Evolutionary conservation across 2,888 invertebrate genomes (phyloP).

Genomic region (Drosophila kuntzei): DNA sequence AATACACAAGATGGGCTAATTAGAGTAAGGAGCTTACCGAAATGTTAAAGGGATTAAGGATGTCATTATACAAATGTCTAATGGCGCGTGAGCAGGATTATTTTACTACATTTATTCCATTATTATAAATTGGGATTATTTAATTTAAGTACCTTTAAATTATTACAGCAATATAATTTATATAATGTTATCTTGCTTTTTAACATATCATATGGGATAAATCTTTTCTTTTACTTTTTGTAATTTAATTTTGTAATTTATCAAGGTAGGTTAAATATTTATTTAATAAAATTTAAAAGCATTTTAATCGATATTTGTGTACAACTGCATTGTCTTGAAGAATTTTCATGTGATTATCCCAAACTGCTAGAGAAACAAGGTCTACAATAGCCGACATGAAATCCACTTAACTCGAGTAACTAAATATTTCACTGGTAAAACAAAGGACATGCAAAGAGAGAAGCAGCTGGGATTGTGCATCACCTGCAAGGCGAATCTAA

Average conservation of each 20-base stretch:
- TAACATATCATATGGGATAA: too few relatives aligned
- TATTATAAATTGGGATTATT: background rate
- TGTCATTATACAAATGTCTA: too few relatives aligned
- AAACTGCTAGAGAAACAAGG: slow-evolving; percentile 27
- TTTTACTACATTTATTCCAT: slow-evolving; percentile 4
- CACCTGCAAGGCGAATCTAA: slow-evolving; percentile 54
- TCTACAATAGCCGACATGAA: slow-evolving; percentile 47
- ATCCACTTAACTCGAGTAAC: slow-evolving; percentile 64
- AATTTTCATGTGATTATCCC: slow-evolving; percentile 18
- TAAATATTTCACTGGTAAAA: slow-evolving; percentile 51
- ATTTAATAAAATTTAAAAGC: background rate
- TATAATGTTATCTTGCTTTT: too few relatives aligned
- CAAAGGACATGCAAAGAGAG: slow-evolving; percentile 33
- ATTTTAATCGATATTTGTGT: background rate
- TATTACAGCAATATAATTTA: too few relatives aligned
- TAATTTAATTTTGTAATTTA: background rate
- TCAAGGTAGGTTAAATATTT: background rate
- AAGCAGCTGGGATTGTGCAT: slow-evolving; percentile 31
- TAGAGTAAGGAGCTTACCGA: background rate
- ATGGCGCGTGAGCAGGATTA: background rate
- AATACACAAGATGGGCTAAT: background rate
- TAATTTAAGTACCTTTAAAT: too few relatives aligned
- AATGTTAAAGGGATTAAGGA: background rate
- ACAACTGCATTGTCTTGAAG: slow-evolving; percentile 13
- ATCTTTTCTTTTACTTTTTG: too few relatives aligned